Conservation (phyloP, 1,140 invertebrate genomes). For the Lepidurus arcticus region DNA sequence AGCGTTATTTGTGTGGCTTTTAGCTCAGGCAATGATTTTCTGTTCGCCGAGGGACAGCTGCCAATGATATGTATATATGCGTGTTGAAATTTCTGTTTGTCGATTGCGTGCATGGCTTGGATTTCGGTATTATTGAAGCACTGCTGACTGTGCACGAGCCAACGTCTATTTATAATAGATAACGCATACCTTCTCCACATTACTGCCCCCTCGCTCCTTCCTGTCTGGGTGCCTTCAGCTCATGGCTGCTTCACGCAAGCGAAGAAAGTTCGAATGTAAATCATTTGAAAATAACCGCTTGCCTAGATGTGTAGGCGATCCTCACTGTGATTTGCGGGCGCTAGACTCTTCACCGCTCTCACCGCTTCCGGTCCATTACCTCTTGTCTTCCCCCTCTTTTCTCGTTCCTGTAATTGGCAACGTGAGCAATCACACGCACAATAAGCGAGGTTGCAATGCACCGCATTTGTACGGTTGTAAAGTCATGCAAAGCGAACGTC, state of each 20-base stretch:
- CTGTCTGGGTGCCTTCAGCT: neutral
- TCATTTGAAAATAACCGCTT: neutral
- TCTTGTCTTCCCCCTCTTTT: neutral
- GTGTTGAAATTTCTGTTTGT: neutral
- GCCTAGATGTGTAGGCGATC: too few species aligned
- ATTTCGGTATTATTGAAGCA: neutral
- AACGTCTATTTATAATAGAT: constrained; percentile 8
- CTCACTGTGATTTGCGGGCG: neutral
- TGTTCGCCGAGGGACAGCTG: neutral
- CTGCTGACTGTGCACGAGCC: neutral
- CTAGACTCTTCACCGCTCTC: neutral
- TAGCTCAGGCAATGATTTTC: too few species aligned
- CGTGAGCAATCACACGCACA: neutral
- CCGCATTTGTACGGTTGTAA: neutral
- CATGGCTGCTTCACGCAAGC: neutral
- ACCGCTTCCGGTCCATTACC: neutral
- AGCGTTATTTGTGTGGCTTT: too few species aligned
- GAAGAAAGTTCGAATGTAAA: neutral
- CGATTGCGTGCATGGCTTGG: neutral
- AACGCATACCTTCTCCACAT: constrained; percentile 1
- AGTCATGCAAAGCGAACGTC: neutral
- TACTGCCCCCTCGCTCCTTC: neutral
- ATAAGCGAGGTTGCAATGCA: neutral
- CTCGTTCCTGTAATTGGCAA: neutral
- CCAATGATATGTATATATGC: neutral